Percentiles rank a stretch among this genome's conserved stretches.
phyloP scores from a whole-genome alignment of 2,888 invertebrate species.

The Smittia aterrima region DNA sequence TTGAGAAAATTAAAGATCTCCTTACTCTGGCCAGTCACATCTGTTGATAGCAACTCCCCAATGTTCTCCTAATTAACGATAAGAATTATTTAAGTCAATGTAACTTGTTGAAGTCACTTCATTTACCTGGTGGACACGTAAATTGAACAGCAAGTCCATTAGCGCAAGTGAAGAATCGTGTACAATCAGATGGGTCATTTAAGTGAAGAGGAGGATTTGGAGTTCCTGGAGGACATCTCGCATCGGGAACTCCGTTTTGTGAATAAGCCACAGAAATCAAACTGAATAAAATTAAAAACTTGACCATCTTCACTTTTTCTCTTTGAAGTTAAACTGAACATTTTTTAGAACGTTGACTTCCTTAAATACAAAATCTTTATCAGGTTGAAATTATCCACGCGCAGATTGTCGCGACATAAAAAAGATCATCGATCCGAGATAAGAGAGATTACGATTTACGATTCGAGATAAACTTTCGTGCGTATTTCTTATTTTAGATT shows the following conservation, averaged over 20 bases:
- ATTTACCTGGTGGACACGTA: background rate
- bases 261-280: background rate
- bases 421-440: too few species aligned
- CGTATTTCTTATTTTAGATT: too few species aligned
- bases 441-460: too few species aligned
- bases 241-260: background rate
- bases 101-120: background rate
- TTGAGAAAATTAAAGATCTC: background rate
- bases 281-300: background rate
- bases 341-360: background rate
- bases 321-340: background rate
- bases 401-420: too few species aligned
- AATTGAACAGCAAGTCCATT: background rate
- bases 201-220: background rate
- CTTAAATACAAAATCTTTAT: too few species aligned
- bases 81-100: background rate
- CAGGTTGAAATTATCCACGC: too few species aligned
- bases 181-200: background rate
- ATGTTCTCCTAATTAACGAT: background rate
- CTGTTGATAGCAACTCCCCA: background rate
- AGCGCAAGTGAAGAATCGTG: background rate
- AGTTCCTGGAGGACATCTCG: background rate
- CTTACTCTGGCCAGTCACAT: slow-evolving; percentile 3
- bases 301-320: background rate
- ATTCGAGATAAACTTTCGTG: too few species aligned